phyloP scores from a whole-genome alignment of 2,113 vertebrate genomes.

The Bostrychus sinensis region DNA sequence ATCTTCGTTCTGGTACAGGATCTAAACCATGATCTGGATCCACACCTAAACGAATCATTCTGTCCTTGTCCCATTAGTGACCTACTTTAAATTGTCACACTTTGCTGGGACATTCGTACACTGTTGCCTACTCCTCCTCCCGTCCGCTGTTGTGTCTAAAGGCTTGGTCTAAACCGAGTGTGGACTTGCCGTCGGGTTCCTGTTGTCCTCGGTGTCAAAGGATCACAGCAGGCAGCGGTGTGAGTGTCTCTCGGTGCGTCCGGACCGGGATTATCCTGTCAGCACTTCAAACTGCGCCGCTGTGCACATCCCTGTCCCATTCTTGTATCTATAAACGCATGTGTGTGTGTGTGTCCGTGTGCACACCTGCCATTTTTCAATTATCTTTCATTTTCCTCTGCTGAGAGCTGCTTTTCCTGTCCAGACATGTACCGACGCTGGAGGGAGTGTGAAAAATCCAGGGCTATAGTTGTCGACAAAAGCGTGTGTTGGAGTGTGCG shows the following conservation, averaged over 20 bases:
- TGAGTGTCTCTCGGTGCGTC: constrained; percentile 55
- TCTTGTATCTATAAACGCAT: constrained; percentile 25
- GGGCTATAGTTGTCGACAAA: constrained; percentile 23
- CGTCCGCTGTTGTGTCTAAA: neutral
- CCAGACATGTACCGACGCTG: constrained; percentile 40
- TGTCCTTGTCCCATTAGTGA: too few species aligned
- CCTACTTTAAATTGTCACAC: too few species aligned
- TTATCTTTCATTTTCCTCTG: constrained; percentile 65
- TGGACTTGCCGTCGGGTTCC: constrained; percentile 40
- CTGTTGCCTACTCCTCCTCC: constrained; percentile 8
- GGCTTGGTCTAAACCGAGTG: constrained; percentile 21
- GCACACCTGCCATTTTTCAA: constrained; percentile 71
- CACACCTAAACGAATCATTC: too few species aligned
- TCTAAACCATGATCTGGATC: too few species aligned
- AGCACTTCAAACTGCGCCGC: constrained; percentile 61
- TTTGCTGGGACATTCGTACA: too few species aligned
- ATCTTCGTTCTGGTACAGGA: too few species aligned
- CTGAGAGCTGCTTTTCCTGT: constrained; percentile 57
- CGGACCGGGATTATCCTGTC: constrained; percentile 68
- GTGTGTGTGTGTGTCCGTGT: constrained; percentile 36
- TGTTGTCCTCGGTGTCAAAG: constrained; percentile 43
- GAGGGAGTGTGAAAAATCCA: constrained; percentile 38
- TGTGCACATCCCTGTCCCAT: constrained; percentile 27
- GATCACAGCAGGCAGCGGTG: constrained; percentile 43
- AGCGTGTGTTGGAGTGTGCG: constrained; percentile 15